Conservation (phyloP, 2,797 vertebrate species). For the Synanceia verrucosa region DNA sequence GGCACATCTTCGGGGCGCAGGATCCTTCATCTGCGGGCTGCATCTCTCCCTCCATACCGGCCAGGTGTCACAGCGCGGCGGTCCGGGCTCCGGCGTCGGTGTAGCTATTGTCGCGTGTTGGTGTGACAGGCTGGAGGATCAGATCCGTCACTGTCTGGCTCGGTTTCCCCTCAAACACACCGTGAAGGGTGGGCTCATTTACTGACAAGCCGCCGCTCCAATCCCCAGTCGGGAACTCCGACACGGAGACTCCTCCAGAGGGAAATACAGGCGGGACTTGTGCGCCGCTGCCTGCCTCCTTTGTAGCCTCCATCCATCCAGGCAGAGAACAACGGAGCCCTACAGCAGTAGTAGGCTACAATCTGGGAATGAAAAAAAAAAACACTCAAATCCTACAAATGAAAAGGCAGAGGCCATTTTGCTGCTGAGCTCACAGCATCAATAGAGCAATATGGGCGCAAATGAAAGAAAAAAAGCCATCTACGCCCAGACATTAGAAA, state of each 20-base stretch:
- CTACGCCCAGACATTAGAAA: background rate
- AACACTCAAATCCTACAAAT: slow-evolving; percentile 32
- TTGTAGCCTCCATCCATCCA: slow-evolving; percentile 61
- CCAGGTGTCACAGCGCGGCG: slow-evolving; percentile 55
- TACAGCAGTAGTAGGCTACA: slow-evolving; percentile 23
- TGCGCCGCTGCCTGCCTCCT: slow-evolving; percentile 60
- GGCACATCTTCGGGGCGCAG: slow-evolving; percentile 89
- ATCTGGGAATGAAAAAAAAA: slow-evolving; percentile 25
- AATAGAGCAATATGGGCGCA: slow-evolving; percentile 13
- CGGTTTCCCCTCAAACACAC: slow-evolving; percentile 65
- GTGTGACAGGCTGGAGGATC: slow-evolving; percentile 67
- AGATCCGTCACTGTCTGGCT: slow-evolving; percentile 76
- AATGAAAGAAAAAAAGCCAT: background rate
- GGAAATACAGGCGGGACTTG: slow-evolving; percentile 78
- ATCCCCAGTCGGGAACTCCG: slow-evolving; percentile 86
- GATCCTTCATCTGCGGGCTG: slow-evolving; percentile 90
- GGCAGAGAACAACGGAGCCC: slow-evolving; percentile 59
- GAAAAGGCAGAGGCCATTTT: slow-evolving; percentile 72
- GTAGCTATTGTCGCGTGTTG: slow-evolving; percentile 49
- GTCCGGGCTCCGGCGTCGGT: slow-evolving; percentile 51
- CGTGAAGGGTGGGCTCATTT: slow-evolving; percentile 82
- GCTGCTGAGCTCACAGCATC: slow-evolving; percentile 39
- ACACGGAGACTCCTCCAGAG: slow-evolving; percentile 68
- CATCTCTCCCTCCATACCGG: slow-evolving; percentile 90
- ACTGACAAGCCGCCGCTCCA: slow-evolving; percentile 93